Percentiles rank a stretch among this genome's conserved stretches.
phyloP scores from a whole-genome alignment of 2,888 invertebrate genomes.

The Anarsia innoxiella region DNA sequence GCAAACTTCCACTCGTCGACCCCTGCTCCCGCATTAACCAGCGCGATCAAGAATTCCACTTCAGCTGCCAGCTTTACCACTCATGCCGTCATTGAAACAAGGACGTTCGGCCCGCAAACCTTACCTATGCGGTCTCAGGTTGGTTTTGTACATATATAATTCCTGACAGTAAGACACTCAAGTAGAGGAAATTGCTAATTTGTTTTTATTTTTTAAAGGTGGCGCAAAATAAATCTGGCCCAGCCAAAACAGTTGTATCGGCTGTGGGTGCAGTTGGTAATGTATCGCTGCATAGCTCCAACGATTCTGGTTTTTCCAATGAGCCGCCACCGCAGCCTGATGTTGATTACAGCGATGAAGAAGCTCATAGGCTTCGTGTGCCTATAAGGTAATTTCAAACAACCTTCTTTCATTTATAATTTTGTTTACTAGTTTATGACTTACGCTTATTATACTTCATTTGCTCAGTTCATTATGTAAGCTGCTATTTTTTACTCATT shows the following conservation, averaged over 20 bases:
- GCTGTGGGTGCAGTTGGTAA: slow-evolving; percentile 78
- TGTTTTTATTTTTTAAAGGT: slow-evolving; percentile 42
- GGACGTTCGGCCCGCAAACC: slow-evolving; percentile 68
- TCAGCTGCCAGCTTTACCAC: slow-evolving; percentile 76
- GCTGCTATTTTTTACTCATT: too few relatives aligned
- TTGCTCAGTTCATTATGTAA: slow-evolving; percentile 18
- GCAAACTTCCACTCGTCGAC: slow-evolving; percentile 73
- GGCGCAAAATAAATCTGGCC: slow-evolving; percentile 61
- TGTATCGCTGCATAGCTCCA: slow-evolving; percentile 90
- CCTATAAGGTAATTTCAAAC: slow-evolving; percentile 74
- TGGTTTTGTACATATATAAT: background rate
- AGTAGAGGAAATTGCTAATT: background rate
- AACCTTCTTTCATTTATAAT: background rate
- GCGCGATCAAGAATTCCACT: slow-evolving; percentile 72
- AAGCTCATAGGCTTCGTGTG: slow-evolving; percentile 78
- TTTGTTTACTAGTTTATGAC: background rate
- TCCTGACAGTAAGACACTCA: too few relatives aligned
- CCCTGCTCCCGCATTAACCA: slow-evolving; percentile 43
- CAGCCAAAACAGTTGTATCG: slow-evolving; percentile 62
- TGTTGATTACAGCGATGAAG: slow-evolving; percentile 93
- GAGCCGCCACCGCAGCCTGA: slow-evolving; percentile 92
- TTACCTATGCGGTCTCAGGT: slow-evolving; percentile 68
- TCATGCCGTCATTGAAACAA: slow-evolving; percentile 63
- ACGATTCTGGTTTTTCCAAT: slow-evolving; percentile 94
- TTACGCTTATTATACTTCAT: slow-evolving; percentile 18